Evolutionary conservation across 2,888 invertebrate genomes (phyloP).

Genomic region (Microctonus brassicae): DNA sequence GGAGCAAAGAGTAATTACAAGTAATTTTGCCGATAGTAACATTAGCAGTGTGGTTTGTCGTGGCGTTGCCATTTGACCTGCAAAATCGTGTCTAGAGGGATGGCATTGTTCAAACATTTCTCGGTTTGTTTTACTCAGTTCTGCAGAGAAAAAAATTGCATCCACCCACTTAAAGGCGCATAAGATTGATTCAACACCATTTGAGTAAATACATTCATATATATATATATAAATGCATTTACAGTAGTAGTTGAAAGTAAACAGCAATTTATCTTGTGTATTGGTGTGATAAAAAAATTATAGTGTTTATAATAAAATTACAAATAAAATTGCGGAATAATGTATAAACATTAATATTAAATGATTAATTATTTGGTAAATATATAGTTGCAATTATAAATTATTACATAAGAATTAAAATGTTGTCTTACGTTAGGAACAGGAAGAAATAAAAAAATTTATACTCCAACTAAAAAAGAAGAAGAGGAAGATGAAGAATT

Average conservation of each 20-base stretch:
- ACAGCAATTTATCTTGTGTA: no score
- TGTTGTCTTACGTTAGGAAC: not conserved
- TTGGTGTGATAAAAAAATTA: no score
- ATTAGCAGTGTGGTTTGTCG: slow-evolving; percentile 6
- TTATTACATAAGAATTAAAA: not conserved
- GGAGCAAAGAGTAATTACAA: not conserved
- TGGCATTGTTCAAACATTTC: not conserved
- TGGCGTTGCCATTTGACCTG: not conserved
- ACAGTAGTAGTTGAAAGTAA: no score
- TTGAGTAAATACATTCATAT: no score
- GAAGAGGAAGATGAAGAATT: slow-evolving; percentile 11
- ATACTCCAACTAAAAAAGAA: not conserved
- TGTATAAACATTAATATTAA: not conserved
- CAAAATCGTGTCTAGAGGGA: not conserved
- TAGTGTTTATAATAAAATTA: not conserved
- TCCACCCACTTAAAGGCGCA: no score
- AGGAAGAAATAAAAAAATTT: not conserved
- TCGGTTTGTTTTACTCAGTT: not conserved
- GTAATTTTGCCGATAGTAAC: slow-evolving; percentile 16
- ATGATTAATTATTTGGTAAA: not conserved
- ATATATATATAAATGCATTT: no score
- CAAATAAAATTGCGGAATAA: not conserved
- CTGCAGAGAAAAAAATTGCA: not conserved
- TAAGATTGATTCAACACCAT: no score
- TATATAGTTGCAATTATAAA: not conserved